Base-by-base conservation (phyloP, 2,888 invertebrate genomes). In the Flabesymbios commensalis region DNA sequence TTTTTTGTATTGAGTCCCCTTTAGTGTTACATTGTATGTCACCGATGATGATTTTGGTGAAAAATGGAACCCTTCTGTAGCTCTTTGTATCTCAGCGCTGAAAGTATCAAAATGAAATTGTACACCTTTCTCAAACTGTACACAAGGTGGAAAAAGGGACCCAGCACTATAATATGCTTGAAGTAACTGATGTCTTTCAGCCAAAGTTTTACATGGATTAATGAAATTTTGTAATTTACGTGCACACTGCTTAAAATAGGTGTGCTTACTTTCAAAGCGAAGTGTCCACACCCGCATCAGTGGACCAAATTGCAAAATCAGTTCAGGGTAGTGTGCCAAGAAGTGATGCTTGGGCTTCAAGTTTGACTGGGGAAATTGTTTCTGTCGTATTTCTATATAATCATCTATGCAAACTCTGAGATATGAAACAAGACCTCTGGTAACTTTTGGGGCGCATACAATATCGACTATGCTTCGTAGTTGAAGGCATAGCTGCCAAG, bases 221-320 rank as follows among this genome's bases (percentile, higher is more conserved):
- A 58, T 66, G 53, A 48, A 69, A 36, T 67, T 64, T 19, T 67
- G 57, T 19, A 59, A 43, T 31, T 54, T 57, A 31, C 59, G 57
- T 29, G 64, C 60, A 53, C 60, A 61, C 24, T 54, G 39, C 51
- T 70, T 67, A 49, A 69, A 69, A 54, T 64, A 68, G 41, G 57
- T 41, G 48, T 69, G 65, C 53, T 61, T 68, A 31, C 61, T 61
- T 51, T 68, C 66, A 55, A 70, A 69, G 10, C 67, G 39, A 59
- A 70, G 47, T 29, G 63, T 62, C 69, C 69, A 69, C 24, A 61
- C 36, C 17, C 58, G 41, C n/a, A 59, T 58, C 29, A 68, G 45
- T 41, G 67, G 64, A 19, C 69, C 65, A 61, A 62, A 68, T 36
- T 32, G 28, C n/a, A 49, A 5, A 24, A 67, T 59, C 19, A 63